Conservation (phyloP, 2,113 vertebrate species). For the Lathamus discolor region DNA sequence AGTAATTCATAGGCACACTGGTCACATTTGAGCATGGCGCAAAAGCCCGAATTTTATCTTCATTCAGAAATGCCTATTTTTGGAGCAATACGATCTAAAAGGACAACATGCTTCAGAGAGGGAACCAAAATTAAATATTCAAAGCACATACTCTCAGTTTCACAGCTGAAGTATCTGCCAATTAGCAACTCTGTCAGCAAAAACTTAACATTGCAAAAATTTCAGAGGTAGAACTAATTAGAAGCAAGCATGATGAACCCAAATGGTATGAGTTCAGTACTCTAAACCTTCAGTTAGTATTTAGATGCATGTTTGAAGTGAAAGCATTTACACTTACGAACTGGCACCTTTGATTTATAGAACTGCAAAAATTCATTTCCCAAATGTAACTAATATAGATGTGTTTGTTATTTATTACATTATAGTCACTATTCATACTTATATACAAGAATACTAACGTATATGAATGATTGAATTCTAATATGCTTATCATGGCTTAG, state of each 20-base stretch:
- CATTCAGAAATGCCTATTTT: background rate
- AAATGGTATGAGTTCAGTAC: background rate
- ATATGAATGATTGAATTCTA: background rate
- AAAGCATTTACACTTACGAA: fast-evolving
- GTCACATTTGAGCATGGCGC: background rate
- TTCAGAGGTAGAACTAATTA: conserved; percentile 4
- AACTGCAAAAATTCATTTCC: background rate
- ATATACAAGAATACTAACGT: fast-evolving
- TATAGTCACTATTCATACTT: background rate
- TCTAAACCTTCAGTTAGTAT: background rate
- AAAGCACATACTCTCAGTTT: background rate
- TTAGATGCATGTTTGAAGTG: background rate
- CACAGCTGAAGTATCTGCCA: conserved; percentile 5
- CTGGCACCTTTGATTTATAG: background rate
- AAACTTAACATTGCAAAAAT: background rate
- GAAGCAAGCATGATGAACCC: background rate
- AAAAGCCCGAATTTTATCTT: background rate
- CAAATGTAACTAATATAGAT: background rate
- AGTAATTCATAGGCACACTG: background rate
- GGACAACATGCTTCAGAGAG: background rate
- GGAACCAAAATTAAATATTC: background rate
- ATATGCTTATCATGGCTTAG: background rate
- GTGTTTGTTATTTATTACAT: background rate
- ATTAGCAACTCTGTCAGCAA: background rate
- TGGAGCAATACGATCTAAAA: background rate